These are phyloP conservation scores for Silurus lanzhouensis DNA, from an alignment of 2,797 vertebrate species.

Conservation along the genomic window DNA sequence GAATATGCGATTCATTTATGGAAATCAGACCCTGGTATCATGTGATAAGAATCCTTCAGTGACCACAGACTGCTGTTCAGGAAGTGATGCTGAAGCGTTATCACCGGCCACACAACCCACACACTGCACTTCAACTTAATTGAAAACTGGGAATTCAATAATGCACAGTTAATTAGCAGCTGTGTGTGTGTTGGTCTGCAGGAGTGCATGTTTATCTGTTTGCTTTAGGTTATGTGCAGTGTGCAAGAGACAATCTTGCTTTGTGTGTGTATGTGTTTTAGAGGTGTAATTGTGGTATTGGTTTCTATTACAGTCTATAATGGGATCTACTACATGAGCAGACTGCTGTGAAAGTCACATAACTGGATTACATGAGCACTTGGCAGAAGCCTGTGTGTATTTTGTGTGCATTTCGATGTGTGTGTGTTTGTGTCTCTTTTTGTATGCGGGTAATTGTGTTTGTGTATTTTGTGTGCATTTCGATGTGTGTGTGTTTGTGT, in stretches of 20 bases:
- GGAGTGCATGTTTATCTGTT: background rate
- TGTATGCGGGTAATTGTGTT: background rate
- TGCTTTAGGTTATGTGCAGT: background rate
- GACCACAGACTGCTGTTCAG: slow-evolving; percentile 21
- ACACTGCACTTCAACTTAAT: slow-evolving; percentile 58
- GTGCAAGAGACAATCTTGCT: background rate
- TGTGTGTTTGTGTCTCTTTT: background rate
- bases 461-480: background rate
- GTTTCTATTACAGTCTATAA: background rate
- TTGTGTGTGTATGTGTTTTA: slow-evolving; percentile 34
- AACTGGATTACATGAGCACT: slow-evolving; percentile 73
- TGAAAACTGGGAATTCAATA: slow-evolving; percentile 44
- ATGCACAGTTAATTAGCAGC: slow-evolving; percentile 6
- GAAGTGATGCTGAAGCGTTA: slow-evolving; percentile 30
- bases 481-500: slow-evolving; percentile 20
- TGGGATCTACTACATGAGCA: slow-evolving; percentile 22
- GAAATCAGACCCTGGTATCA: slow-evolving; percentile 66
- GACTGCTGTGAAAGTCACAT: slow-evolving; percentile 79
- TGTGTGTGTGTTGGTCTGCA: background rate
- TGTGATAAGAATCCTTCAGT: slow-evolving; percentile 65
- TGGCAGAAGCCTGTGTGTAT: background rate
- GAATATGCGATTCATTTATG: slow-evolving; percentile 67
- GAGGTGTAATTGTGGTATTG: slow-evolving; percentile 25
- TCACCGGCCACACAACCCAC: slow-evolving; percentile 25
- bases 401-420: slow-evolving; percentile 5